phyloP scores from a whole-genome alignment of 2,888 invertebrate species.

The Drosophila rubida region DNA sequence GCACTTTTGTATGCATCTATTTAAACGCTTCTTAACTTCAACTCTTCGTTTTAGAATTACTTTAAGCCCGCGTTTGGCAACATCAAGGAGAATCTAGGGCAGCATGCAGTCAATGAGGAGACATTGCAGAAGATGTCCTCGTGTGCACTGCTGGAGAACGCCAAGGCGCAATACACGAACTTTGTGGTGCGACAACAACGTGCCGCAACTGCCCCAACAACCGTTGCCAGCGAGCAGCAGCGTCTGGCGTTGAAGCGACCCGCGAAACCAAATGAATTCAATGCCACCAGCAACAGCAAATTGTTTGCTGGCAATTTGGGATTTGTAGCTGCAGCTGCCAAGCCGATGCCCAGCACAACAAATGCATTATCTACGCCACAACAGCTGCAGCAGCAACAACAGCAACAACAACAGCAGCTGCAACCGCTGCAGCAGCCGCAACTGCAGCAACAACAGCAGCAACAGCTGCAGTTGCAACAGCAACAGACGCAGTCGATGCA shows the following conservation, averaged over 20 bases:
- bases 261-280: slow-evolving; percentile 61
- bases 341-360: slow-evolving; percentile 59
- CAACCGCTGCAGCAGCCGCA: slow-evolving; percentile 23
- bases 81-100: slow-evolving; percentile 87
- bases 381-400: slow-evolving; percentile 29
- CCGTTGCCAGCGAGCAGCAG: slow-evolving; percentile 70
- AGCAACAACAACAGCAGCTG: slow-evolving; percentile 19
- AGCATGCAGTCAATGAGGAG: slow-evolving; percentile 86
- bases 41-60: slow-evolving; percentile 85
- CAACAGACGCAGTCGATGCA: slow-evolving; percentile 35
- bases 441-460: slow-evolving; percentile 19
- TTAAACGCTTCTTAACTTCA: background rate
- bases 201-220: slow-evolving; percentile 9
- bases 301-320: slow-evolving; percentile 49
- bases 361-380: slow-evolving; percentile 19
- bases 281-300: slow-evolving; percentile 34
- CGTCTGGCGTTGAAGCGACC: slow-evolving; percentile 78
- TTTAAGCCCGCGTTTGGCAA: slow-evolving; percentile 88
- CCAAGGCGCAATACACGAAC: slow-evolving; percentile 83
- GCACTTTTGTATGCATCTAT: too few relatives aligned
- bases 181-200: slow-evolving; percentile 75
- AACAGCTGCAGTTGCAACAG: slow-evolving; percentile 29
- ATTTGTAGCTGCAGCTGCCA: slow-evolving; percentile 39
- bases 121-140: slow-evolving; percentile 85
- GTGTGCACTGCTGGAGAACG: slow-evolving; percentile 83